Evolutionary conservation across 2,888 invertebrate species (phyloP), one percentile per base, ranked within the genome.

Genomic region (Dendrolimus pini): DNA sequence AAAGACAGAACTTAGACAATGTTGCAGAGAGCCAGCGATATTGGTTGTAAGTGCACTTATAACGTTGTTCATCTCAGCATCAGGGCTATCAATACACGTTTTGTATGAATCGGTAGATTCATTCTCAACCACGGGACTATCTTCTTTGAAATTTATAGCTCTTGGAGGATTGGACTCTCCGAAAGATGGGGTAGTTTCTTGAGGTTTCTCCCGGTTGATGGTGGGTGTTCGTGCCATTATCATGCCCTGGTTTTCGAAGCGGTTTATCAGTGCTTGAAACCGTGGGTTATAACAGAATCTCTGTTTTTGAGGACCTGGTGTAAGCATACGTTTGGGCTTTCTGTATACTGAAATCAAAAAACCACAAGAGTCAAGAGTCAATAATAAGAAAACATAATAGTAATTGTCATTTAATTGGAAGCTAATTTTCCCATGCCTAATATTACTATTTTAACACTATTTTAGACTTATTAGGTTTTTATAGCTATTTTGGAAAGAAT

Each of bases 111-210:
- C 89, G 73, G 78, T 83, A 1, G 82, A 77, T 64, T 86, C 87
- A 70, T 77, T 71, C 60, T 83, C 86, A 10, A 82, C 72, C 13
- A 75, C 63, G 41, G 85, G 85, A 62, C 89, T 89, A 54, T 88
- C 86, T 56, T 89, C 87, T 75, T 88, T 89, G 65, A 91, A 91
- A 67, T 87, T 82, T 61, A 91, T 91, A 9, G 91, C 87, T 64
- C 91, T 78, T 0, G 78, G 83, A 61, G 81, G 75, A 52, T 75
- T 77, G 9, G 75, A 68, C 30, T 88, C 86, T 1, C 76, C 80
- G 0, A 82, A 76, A 2, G 84, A 81, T 41, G 91, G 88, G 1
- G 89, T 89, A 47, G 68, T 79, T 60, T 83, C 86, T 53, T 79
- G 75, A 13, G 69, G 69, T 61, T 75, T 78, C n/a, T 79, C 81